Evolutionary conservation across 2,888 invertebrate genomes (phyloP).

Genomic region (Nemoura dubitans): DNA sequence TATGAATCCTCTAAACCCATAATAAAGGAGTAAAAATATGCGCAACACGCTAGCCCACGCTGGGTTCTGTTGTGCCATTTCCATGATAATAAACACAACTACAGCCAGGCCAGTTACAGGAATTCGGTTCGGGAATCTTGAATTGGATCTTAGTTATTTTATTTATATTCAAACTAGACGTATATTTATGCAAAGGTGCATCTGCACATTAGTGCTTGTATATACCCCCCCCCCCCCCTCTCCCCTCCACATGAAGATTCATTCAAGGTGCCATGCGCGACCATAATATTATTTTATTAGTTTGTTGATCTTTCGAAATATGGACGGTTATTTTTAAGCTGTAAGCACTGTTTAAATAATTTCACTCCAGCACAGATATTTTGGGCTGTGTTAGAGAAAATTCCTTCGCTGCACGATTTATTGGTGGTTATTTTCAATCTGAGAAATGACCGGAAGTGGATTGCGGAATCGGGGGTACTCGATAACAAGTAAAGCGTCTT

Average conservation of each 20-base stretch:
- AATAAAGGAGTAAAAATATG: not conserved
- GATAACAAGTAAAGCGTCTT: no score
- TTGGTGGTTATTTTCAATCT: slow-evolving; percentile 10
- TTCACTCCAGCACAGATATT: not conserved
- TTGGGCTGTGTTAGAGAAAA: not conserved
- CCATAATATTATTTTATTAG: slow-evolving; percentile 21
- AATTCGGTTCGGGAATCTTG: not conserved
- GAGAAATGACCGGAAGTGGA: slow-evolving; percentile 30
- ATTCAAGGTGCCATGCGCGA: not conserved
- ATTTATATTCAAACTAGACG: not conserved
- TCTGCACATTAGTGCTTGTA: not conserved
- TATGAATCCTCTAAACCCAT: not conserved
- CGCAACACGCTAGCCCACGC: not conserved
- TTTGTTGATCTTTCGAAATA: slow-evolving; percentile 37
- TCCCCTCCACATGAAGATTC: no score
- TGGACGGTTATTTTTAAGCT: slow-evolving; percentile 29
- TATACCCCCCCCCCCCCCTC: not conserved
- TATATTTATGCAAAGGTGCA: not conserved
- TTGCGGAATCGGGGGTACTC: not conserved
- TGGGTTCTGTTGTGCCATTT: no score
- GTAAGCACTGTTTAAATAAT: not conserved
- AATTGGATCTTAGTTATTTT: not conserved
- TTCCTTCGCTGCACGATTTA: not conserved
- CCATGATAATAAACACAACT: no score
- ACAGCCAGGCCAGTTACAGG: not conserved